Evolutionary conservation across 2,113 vertebrate species (phyloP).

Genomic region (Otolemur garnettii): DNA sequence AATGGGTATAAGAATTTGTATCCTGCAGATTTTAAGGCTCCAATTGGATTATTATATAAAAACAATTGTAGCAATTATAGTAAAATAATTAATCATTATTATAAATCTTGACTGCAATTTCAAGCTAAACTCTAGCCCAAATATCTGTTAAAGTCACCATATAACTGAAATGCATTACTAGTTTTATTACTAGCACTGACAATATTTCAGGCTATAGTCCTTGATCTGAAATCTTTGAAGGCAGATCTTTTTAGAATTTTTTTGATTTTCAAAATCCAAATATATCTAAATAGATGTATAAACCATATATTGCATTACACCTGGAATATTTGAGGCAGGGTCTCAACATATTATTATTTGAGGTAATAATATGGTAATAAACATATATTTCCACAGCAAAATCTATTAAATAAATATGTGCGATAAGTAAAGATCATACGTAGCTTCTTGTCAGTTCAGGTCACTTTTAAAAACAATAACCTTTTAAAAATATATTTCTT

Average conservation of each 20-base stretch:
- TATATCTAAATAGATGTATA: not conserved
- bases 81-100: not conserved
- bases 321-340: not conserved
- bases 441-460: not conserved
- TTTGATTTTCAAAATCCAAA: conserved; percentile 6
- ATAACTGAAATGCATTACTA: not conserved
- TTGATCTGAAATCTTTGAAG: not conserved
- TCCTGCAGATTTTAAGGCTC: conserved; percentile 18
- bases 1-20: not conserved
- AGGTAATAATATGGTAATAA: not conserved
- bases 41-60: conserved; percentile 33
- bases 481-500: not conserved
- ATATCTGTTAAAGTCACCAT: not conserved
- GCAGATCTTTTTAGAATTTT: conserved; percentile 27
- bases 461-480: not conserved
- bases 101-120: conserved; percentile 4
- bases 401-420: not conserved
- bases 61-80: not conserved
- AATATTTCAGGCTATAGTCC: not conserved
- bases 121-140: not conserved
- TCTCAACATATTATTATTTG: not conserved
- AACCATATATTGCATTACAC: not conserved
- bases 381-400: conserved; percentile 36
- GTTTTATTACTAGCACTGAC: not conserved
- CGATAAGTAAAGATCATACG: not conserved